phyloP scores from a whole-genome alignment of 2,888 invertebrate species.

The Cheiracanthium punctorium region DNA sequence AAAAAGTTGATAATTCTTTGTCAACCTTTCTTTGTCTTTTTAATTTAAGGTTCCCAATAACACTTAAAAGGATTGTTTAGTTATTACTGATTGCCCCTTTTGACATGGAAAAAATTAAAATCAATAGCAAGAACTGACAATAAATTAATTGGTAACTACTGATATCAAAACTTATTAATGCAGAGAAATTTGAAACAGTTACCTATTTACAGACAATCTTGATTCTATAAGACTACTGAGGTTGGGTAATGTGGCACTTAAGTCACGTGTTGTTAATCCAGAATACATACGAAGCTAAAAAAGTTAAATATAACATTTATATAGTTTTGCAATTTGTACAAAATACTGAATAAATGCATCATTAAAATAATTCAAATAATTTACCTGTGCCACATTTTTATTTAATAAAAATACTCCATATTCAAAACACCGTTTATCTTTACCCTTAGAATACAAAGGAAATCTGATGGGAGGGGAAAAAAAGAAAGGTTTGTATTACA shows the following conservation, averaged over 20 bases:
- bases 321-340: background rate
- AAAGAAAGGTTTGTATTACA: too few species aligned
- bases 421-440: conserved; percentile 86
- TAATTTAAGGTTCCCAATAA: too few species aligned
- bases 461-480: too few species aligned
- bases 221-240: conserved; percentile 80
- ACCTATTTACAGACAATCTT: conserved; percentile 61
- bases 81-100: too few species aligned
- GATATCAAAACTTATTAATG: too few species aligned
- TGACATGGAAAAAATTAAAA: too few species aligned
- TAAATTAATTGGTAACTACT: too few species aligned
- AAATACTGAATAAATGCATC: too few species aligned
- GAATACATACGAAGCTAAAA: conserved; percentile 83
- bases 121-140: too few species aligned
- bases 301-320: background rate
- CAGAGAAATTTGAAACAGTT: background rate
- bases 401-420: conserved; percentile 94
- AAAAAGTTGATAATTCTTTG: too few species aligned
- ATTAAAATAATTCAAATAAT: conserved; percentile 11
- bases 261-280: conserved; percentile 84
- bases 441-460: conserved; percentile 87
- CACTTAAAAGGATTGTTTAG: too few species aligned
- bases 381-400: conserved; percentile 91
- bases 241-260: conserved; percentile 86
- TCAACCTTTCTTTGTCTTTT: too few species aligned